These are phyloP conservation scores for Bubo blakistoni DNA, from an alignment of 2,113 vertebrate species.

Conservation along the genomic window DNA sequence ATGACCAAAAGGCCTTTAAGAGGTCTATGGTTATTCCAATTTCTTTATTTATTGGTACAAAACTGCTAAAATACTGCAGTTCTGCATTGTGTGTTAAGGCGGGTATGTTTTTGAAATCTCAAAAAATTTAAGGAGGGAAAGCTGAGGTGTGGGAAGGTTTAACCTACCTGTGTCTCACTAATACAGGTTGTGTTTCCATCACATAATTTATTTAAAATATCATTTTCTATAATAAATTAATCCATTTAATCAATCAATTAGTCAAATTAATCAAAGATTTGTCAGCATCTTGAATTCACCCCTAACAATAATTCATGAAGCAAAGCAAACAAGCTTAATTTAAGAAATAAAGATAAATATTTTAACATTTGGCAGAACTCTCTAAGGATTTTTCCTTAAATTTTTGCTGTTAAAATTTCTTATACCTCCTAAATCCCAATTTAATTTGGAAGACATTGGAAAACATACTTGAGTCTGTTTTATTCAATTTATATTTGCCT, in stretches of 20 bases:
- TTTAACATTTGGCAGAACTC: not conserved
- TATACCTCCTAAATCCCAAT: not conserved
- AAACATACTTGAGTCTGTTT: not conserved
- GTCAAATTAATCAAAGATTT: not conserved
- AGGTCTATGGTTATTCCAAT: not conserved
- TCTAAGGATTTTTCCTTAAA: not conserved
- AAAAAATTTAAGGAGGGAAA: not conserved
- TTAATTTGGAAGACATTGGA: slow-evolving; percentile 3
- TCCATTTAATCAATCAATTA: not conserved
- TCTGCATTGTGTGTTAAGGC: not conserved
- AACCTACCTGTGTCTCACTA: not conserved
- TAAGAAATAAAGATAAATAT: not conserved
- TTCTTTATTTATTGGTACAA: not conserved
- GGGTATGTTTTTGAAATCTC: not conserved
- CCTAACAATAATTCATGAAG: not conserved
- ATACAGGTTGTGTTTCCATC: not conserved
- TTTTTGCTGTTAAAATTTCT: not conserved
- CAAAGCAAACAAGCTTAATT: not conserved
- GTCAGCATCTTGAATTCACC: not conserved
- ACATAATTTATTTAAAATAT: not conserved
- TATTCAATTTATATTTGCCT: not conserved
- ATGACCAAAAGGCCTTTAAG: not conserved
- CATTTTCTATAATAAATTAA: not conserved
- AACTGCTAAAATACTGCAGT: not conserved
- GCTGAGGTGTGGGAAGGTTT: not conserved